Percentiles rank a stretch among this genome's conserved stretches.
phyloP scores from a whole-genome alignment of 2,888 invertebrate species.

The Drosophila cracens region DNA sequence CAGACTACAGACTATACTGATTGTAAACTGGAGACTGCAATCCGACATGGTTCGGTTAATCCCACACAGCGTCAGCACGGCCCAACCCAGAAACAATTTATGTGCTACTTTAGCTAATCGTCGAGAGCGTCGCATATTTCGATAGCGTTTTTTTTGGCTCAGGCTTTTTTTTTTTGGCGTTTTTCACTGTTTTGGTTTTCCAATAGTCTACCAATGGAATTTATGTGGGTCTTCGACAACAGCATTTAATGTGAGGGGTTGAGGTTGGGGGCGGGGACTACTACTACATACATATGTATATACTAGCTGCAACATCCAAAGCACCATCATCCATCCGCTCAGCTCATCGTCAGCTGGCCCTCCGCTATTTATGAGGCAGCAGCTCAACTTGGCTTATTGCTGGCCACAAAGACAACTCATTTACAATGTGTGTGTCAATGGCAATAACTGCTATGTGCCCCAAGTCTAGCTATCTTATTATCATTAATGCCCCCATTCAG shows the following conservation, averaged over 20 bases:
- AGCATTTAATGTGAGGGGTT: constrained; percentile 12
- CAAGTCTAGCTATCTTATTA: constrained; percentile 28
- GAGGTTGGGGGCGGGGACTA: background rate
- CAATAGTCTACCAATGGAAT: constrained; percentile 63
- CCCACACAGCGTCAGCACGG: constrained; percentile 45
- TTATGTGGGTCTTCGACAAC: constrained; percentile 43
- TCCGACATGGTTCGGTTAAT: constrained; percentile 66
- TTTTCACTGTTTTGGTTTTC: constrained; percentile 31
- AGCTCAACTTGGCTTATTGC: constrained; percentile 47
- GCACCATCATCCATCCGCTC: constrained; percentile 23
- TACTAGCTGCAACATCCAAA: constrained; percentile 3
- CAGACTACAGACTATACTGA: constrained; percentile 20
- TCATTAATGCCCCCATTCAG: constrained; percentile 22
- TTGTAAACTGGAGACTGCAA: constrained; percentile 22
- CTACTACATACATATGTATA: background rate
- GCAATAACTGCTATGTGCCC: constrained; percentile 30
- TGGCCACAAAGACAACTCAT: constrained; percentile 58
- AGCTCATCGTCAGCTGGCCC: constrained; percentile 20
- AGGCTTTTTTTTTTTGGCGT: constrained; percentile 11
- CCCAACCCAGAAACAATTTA: constrained; percentile 57
- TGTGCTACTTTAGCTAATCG: constrained; percentile 73
- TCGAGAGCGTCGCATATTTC: constrained; percentile 52
- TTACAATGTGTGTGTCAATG: constrained; percentile 64
- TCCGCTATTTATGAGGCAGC: constrained; percentile 52
- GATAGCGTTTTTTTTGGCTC: background rate